These are phyloP conservation scores for Onychostruthus taczanowskii DNA, from an alignment of 2,113 vertebrate species.

Conservation along the genomic window DNA sequence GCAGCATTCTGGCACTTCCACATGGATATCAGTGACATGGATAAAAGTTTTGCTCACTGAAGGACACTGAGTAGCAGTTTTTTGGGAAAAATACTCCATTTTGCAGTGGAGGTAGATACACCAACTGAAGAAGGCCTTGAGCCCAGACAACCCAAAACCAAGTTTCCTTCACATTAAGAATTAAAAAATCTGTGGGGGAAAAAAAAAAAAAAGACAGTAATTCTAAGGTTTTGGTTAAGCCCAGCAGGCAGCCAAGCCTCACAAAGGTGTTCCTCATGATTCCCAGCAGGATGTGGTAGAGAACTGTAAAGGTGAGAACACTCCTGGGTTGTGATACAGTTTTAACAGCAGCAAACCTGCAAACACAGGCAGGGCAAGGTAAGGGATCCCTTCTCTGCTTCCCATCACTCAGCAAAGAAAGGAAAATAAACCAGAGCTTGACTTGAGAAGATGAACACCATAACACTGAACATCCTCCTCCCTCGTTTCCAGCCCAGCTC, in stretches of 20 bases:
- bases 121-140: neutral
- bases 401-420: fast-evolving
- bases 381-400: neutral
- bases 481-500: neutral
- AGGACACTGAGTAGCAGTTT: neutral
- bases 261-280: neutral
- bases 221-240: neutral
- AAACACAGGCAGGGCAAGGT: neutral
- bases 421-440: neutral
- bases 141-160: neutral
- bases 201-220: neutral
- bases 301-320: neutral
- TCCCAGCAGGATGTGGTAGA: neutral
- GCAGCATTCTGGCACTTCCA: neutral
- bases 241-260: neutral
- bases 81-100: neutral
- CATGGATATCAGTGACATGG: neutral
- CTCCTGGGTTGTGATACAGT: neutral
- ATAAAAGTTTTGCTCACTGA: neutral
- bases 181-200: neutral
- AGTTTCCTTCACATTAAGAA: neutral
- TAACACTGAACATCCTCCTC: neutral
- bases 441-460: fast-evolving
- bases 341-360: neutral
- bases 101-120: neutral